Base-by-base conservation (phyloP, 2,113 vertebrate genomes). In the Australoheros scitulus region DNA sequence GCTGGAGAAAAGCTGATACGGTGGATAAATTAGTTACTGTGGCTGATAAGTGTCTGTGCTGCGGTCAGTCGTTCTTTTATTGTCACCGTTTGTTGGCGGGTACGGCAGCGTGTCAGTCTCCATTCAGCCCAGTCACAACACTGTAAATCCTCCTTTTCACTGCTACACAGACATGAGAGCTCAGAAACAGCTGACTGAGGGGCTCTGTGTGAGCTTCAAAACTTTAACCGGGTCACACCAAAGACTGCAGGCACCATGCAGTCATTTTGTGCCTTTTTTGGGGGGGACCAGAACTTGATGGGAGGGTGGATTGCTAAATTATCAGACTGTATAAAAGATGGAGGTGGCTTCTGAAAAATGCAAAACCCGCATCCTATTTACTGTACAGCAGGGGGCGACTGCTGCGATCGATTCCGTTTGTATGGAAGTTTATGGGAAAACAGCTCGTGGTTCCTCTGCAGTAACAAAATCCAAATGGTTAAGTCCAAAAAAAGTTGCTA, bases 101-200 rank as follows among this genome's bases (percentile, higher is more conserved):
- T 61, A 80, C 17, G 61, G 79, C 63, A 29, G 60, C 65, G 80
- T 32, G 76, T 87, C 85, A 68, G 82, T 61, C 75, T 82, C 65
- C 75, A 52, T 83, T 89, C 41, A 86, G 58, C 4, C 1, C 4
- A 26, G 61, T 77, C 11, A 7, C 76, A 80, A 58, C 70, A 36
- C 77, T 61, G 81, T 84, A 89, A 89, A 89, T 84, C 88, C 84
- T 78, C 60, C 88, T 79, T 86, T 89, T 87, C 55, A 81, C 41
- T 7, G 43, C 0, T 36, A 77, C 87, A 32, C 59, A 83, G 56
- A 68, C 68, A 2, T 11, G 34, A 10, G 34, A 32, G 80, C 87
- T 80, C 83, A 65, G 29, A 74, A 89, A 86, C 70, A 77, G 83
- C 80, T 89, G 87, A 89, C 70, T 74, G 87, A 72, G 77, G 41